These are phyloP conservation scores for Aphidius gifuensis DNA, from an alignment of 1,140 invertebrate species.

Conservation along the genomic window DNA sequence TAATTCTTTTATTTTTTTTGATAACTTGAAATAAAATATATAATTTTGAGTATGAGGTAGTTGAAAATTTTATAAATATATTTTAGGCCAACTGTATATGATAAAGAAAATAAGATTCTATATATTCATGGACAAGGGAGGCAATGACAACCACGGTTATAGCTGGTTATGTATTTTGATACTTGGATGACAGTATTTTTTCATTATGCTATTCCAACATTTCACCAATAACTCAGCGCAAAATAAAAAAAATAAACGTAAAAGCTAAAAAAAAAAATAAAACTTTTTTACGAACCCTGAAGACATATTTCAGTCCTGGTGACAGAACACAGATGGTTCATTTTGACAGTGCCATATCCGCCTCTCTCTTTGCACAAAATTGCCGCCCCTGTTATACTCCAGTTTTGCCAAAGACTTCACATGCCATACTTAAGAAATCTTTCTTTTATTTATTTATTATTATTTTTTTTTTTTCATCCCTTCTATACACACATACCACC, in stretches of 20 bases:
- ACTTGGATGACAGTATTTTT: conserved; percentile 31
- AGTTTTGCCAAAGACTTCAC: not conserved
- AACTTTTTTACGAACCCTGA: conserved; percentile 24
- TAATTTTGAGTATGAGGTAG: no score
- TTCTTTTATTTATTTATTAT: conserved; percentile 4
- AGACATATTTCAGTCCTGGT: conserved; percentile 28
- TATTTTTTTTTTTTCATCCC: not conserved
- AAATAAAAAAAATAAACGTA: conserved; percentile 3
- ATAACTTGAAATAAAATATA: no score
- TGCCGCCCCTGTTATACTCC: not conserved
- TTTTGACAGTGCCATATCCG: conserved; percentile 30
- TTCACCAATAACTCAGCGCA: conserved; percentile 31
- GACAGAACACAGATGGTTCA: conserved; percentile 34
- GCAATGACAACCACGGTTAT: conserved; percentile 16
- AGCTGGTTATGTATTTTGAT: conserved; percentile 16
- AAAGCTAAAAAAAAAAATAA: no score
- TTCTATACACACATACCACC: not conserved
- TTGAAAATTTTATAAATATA: no score
- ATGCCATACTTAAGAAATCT: conserved; percentile 18
- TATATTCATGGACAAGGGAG: conserved; percentile 19
- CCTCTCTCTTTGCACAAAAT: conserved; percentile 8
- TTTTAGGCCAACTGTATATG: no score
- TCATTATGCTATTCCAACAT: conserved; percentile 26
- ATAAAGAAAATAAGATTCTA: conserved; percentile 3
- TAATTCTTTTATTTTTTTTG: not conserved